Evolutionary conservation across 2,113 vertebrate genomes (phyloP), one percentile per base, ranked within the genome.

Genomic region (Catharus bicknelli): DNA sequence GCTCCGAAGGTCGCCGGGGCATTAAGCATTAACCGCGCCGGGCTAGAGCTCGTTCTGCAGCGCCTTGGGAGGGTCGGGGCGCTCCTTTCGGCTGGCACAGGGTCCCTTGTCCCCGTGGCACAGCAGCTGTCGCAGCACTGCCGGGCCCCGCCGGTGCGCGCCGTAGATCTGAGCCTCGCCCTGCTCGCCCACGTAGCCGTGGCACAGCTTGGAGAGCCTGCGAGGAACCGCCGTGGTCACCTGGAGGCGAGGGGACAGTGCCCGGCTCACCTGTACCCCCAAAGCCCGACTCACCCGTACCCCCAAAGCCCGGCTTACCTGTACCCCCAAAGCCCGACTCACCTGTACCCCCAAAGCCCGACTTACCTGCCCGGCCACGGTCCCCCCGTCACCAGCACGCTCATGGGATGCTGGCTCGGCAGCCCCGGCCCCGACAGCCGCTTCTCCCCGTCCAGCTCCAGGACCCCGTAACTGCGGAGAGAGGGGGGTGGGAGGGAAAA

Each of bases 151-250:
- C 25, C 72, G 88, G 59, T 95, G 93, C 0, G 83, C 79, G 20
- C 4, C 4, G 12, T 96, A 96, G 76, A 94, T 43, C 34, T 3
- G 76, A 6, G 51, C 68, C 76, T 94, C 95, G 2, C 93, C 94
- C 32, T 0, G 68, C 83, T 96, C 90, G 6, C 95, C 95, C 90
- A 96, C 80, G 34, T 61, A 83, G 83, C 95, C 0, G 47, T 81
- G 95, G 68, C 95, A 95, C 93, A 95, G 81, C 93, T 96, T 96
- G 91, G 93, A 83, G 45, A 95, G 55, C 86, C 94, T 94, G 90
- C 5, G 1, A 16, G 53, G 69, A 53, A 74, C 17, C 69, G 40
- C 4, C 27, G 3, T 1, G 34, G 36, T 63, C 61, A 50, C 22
- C 4, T 0, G 47, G 66, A 0, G 2, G 70, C 4, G 9, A 48